phyloP scores from a whole-genome alignment of 2,113 vertebrate genomes.

The Asarcornis scutulata region DNA sequence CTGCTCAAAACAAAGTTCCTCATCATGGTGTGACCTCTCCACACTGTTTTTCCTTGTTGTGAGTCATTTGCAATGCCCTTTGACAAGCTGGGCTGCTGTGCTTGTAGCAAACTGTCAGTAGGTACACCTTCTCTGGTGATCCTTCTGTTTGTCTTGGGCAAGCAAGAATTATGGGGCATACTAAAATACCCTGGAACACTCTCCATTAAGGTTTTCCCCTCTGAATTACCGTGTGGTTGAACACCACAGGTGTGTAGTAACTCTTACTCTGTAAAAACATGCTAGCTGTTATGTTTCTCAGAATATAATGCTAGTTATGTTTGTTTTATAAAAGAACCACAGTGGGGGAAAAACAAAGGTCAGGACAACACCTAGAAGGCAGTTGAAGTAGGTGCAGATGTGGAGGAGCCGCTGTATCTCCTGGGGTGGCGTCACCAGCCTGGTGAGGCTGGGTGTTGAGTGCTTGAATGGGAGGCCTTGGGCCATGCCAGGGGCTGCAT shows the following conservation, averaged over 20 bases:
- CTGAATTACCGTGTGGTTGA: neutral
- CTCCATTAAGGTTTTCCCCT: neutral
- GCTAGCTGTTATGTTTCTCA: neutral
- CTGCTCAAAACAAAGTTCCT: neutral
- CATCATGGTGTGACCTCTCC: neutral
- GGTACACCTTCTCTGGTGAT: neutral
- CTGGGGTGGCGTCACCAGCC: rapidly evolving
- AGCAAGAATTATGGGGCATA: neutral
- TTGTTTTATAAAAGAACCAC: neutral
- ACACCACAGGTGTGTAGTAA: neutral
- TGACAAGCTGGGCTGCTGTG: neutral
- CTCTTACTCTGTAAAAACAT: neutral
- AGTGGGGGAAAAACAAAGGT: rapidly evolving
- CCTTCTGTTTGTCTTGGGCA: neutral
- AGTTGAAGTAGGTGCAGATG: neutral
- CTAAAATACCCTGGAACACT: rapidly evolving
- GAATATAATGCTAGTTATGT: neutral
- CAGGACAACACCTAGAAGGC: neutral
- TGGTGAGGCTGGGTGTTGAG: neutral
- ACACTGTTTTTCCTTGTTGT: neutral
- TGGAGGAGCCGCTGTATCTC: rapidly evolving
- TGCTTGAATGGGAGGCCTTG: neutral
- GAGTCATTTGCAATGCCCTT: neutral
- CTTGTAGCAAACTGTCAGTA: neutral
- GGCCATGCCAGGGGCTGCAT: neutral